These are phyloP conservation scores for Hyppa rectilinea DNA, from an alignment of 2,888 invertebrate species.

Conservation along the genomic window DNA sequence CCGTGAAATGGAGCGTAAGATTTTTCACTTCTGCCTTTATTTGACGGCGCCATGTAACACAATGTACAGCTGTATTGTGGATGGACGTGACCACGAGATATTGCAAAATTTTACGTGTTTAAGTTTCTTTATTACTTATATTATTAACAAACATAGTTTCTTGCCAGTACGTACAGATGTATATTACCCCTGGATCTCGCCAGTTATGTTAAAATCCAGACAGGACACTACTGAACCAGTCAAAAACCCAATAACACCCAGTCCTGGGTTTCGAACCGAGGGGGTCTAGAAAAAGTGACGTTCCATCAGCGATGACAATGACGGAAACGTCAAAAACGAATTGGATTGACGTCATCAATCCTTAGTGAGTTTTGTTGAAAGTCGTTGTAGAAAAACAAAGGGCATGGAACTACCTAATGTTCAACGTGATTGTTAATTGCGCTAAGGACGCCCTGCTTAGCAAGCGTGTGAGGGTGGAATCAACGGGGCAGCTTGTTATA, in stretches of 20 bases:
- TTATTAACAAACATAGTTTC: not conserved
- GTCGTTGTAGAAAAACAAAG: no score
- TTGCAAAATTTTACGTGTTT: constrained; percentile 2
- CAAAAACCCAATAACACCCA: not conserved
- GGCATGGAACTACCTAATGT: no score
- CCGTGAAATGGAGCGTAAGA: not conserved
- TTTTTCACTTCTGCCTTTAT: constrained; percentile 22
- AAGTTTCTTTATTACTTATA: not conserved
- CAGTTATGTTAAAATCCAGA: not conserved
- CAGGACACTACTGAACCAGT: not conserved
- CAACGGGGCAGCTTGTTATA: no score
- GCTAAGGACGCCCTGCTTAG: not conserved
- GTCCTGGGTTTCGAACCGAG: not conserved
- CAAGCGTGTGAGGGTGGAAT: no score
- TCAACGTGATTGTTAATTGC: not conserved
- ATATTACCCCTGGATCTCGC: not conserved
- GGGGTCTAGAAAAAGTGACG: not conserved
- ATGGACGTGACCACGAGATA: constrained; percentile 11
- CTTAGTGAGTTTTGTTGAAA: no score
- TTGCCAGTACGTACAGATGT: not conserved
- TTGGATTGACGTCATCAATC: no score
- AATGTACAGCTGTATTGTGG: not conserved
- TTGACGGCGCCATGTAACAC: not conserved
- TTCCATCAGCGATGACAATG: not conserved
- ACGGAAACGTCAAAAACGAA: not conserved